Evolutionary conservation across 1,140 invertebrate genomes (phyloP), one percentile per base, ranked within the genome.

Genomic region (Leguminivora glycinivorella): DNA sequence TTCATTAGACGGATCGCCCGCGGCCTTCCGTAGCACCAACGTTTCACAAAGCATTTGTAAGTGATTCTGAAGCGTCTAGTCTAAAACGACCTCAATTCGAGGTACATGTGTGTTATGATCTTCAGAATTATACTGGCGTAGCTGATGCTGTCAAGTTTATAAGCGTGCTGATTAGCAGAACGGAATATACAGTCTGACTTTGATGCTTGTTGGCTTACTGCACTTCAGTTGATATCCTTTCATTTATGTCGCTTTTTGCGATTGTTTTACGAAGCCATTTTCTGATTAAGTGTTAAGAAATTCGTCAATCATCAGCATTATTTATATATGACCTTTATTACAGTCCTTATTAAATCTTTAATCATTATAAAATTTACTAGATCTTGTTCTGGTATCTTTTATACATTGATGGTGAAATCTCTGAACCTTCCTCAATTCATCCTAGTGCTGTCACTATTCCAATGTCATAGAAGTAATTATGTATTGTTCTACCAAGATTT

Each of bases 1-100:
- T 91, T 90, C 88, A 91, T 91, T 91, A 91, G 89, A 88, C 80
- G 80, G 87, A 87, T 90, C 83, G 85, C 87, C 86, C 77, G 75
- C 83, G 81, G 89, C 85, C 85, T 91, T 89, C 87, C 84, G 88
- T 88, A 84, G 84, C 47, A 52, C 19, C 0, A 52, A 52, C 5
- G 0, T 1, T 52, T 52, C 47, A 52, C 47, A 52, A 52, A 52
- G 47, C 47, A 52, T 22, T 22, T 77, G 82, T 75, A 43, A n/a
- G n/a, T 22, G 2, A 10, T 22, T 22, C 4, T 17, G 43, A 17
- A n/a, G 1, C 47, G 19, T 19, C 47, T 22, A 52, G 19, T 52
- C 6, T 52, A 52, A 52, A 1, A 22, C 4, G 47, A 52, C 5
- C 47, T 10, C 19, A 9, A 52, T 52, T 52, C 6, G 19, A 9